These are phyloP conservation scores for Acrobeloides nanus DNA, from an alignment of 2,888 invertebrate genomes.

Conservation along the genomic window DNA sequence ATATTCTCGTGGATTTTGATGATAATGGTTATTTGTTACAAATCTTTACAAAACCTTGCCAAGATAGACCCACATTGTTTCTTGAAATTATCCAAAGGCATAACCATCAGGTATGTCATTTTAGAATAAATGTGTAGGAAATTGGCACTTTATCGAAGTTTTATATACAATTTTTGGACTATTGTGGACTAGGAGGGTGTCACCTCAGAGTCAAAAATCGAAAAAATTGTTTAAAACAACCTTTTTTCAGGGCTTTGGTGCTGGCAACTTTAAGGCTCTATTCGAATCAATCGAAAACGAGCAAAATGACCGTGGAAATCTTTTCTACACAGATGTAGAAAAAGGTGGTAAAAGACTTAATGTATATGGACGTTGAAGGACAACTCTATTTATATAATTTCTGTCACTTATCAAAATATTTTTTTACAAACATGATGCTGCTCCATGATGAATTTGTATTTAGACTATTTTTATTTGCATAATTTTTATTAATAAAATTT, in stretches of 20 bases:
- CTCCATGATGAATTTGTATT: too few relatives aligned
- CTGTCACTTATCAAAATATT: too few relatives aligned
- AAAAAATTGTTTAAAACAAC: slow-evolving; percentile 7
- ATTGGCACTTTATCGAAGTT: too few relatives aligned
- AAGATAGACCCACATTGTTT: slow-evolving; percentile 92
- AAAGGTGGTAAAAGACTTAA: slow-evolving; percentile 35
- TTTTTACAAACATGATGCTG: too few relatives aligned
- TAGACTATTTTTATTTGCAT: too few relatives aligned
- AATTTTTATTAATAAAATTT: too few relatives aligned
- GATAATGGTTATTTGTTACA: slow-evolving; percentile 94
- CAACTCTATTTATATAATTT: too few relatives aligned
- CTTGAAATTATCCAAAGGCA: slow-evolving; percentile 90
- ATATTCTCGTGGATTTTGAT: slow-evolving; percentile 92
- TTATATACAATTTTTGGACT: too few relatives aligned
- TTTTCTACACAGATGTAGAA: slow-evolving; percentile 61
- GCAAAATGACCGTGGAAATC: slow-evolving; percentile 85
- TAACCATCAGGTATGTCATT: slow-evolving; percentile 76
- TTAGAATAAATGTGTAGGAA: too few relatives aligned
- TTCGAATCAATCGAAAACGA: slow-evolving; percentile 94
- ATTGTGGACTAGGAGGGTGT: too few relatives aligned
- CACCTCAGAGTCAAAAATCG: too few relatives aligned
- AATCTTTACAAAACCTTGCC: slow-evolving; percentile 73
- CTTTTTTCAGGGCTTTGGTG: slow-evolving; percentile 83
- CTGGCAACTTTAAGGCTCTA: slow-evolving; percentile 94
- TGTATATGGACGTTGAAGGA: too few relatives aligned